A percentile compares a stretch with the other conserved stretches of the same genome.
Conservation (phyloP, 2,113 vertebrate species). For the Phyllostomus hastatus region DNA sequence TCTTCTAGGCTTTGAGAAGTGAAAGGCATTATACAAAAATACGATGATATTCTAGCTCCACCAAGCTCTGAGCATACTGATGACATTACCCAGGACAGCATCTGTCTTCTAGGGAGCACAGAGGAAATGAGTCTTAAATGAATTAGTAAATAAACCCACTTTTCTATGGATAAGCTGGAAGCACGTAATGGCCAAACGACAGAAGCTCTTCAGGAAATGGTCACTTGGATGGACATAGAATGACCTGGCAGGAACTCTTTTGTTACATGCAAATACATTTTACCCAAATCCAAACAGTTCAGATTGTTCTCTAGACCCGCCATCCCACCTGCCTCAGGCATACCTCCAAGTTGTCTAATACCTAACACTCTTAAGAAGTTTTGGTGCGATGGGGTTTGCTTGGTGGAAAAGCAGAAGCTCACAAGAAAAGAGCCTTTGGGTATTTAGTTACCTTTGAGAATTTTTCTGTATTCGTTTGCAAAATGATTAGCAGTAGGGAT, state of each 20-base stretch:
- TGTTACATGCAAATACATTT: not conserved
- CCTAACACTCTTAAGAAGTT: not conserved
- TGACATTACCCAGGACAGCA: not conserved
- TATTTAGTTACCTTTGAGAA: not conserved
- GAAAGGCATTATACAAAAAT: not conserved
- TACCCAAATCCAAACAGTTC: not conserved
- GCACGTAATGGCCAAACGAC: not conserved
- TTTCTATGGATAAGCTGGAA: not conserved
- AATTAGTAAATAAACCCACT: not conserved
- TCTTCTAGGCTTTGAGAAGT: not conserved
- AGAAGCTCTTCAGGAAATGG: not conserved
- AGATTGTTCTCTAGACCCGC: not conserved
- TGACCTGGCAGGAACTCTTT: not conserved
- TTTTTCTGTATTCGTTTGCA: not conserved
- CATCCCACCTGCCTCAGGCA: not conserved
- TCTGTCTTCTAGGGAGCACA: not conserved
- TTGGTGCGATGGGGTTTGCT: not conserved
- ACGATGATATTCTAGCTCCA: not conserved
- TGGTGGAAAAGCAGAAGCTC: not conserved
- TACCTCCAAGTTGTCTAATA: not conserved
- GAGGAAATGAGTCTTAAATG: not conserved
- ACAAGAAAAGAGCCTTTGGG: not conserved
- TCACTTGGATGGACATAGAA: not conserved
- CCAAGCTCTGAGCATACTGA: not conserved
- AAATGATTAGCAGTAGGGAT: not conserved